Conservation (phyloP, 2,113 vertebrate species). For the Mobula birostris region DNA sequence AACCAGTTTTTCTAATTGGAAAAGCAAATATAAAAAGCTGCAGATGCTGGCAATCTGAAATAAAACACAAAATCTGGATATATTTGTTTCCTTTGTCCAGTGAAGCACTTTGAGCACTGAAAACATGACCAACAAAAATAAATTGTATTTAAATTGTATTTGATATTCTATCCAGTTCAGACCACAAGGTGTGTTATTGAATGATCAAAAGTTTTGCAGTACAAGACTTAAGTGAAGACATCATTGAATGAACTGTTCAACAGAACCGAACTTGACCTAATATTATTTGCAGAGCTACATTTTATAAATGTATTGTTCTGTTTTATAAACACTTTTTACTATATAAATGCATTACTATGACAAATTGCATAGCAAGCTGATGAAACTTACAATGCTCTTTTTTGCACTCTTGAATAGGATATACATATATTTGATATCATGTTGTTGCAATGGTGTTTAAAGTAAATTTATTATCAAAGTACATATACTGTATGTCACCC, state of each 20-base stretch:
- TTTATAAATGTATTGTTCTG: background rate
- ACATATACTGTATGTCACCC: no score
- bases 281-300: background rate
- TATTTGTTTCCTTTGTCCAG: no score
- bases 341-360: background rate
- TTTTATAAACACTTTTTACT: background rate
- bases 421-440: background rate
- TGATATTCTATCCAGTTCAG: background rate
- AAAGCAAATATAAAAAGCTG: no score
- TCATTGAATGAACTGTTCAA: background rate
- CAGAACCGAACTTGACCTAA: background rate
- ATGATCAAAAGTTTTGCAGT: background rate
- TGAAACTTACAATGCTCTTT: background rate
- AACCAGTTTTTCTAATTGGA: background rate
- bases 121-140: background rate
- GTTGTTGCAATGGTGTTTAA: background rate
- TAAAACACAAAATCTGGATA: no score
- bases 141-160: background rate
- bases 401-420: background rate
- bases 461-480: no score
- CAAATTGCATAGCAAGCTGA: background rate
- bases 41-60: no score
- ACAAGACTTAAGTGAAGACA: background rate
- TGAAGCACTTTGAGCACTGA: no score
- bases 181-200: background rate